Conservation (phyloP, 2,888 invertebrate genomes). For the Eretmocerus hayati region DNA sequence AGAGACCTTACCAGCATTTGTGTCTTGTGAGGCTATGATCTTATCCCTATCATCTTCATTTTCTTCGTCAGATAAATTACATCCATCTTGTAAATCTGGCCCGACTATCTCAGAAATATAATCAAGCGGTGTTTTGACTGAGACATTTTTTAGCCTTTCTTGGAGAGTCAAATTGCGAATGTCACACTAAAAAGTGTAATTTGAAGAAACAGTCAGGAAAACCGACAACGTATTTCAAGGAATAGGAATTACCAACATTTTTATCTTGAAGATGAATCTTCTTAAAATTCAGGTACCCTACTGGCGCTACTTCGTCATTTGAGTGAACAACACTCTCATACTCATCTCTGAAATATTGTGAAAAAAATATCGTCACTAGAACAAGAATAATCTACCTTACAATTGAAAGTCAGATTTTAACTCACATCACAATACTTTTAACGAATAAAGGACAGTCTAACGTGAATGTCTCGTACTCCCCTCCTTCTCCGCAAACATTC, state of each 20-base stretch:
- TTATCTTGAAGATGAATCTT: slow-evolving; percentile 63
- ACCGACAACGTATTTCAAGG: neutral
- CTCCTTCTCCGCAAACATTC: slow-evolving; percentile 97
- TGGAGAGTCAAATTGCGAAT: slow-evolving; percentile 38
- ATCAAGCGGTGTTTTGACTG: slow-evolving; percentile 40
- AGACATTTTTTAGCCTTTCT: slow-evolving; percentile 39
- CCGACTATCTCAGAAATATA: slow-evolving; percentile 44
- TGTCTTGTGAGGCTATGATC: slow-evolving; percentile 36
- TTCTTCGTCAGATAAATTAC: slow-evolving; percentile 44
- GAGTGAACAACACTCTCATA: slow-evolving; percentile 83
- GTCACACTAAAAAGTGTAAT: slow-evolving; percentile 33
- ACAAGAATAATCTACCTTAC: slow-evolving; percentile 18
- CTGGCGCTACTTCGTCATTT: slow-evolving; percentile 88
- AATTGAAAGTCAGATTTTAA: slow-evolving; percentile 32
- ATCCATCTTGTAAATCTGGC: slow-evolving; percentile 43
- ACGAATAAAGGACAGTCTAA: slow-evolving; percentile 94
- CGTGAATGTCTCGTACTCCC: slow-evolving; percentile 97
- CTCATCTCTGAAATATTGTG: slow-evolving; percentile 62
- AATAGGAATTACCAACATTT: slow-evolving; percentile 14
- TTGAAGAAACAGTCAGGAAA: neutral
- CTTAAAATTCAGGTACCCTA: slow-evolving; percentile 85
- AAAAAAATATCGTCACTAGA: slow-evolving; percentile 19
- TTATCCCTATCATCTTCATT: too few relatives aligned
- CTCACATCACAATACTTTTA: slow-evolving; percentile 84
- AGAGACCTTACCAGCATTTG: slow-evolving; percentile 36